Evolutionary conservation across 1,140 invertebrate species (phyloP).

Genomic region (Heliconius himera): DNA sequence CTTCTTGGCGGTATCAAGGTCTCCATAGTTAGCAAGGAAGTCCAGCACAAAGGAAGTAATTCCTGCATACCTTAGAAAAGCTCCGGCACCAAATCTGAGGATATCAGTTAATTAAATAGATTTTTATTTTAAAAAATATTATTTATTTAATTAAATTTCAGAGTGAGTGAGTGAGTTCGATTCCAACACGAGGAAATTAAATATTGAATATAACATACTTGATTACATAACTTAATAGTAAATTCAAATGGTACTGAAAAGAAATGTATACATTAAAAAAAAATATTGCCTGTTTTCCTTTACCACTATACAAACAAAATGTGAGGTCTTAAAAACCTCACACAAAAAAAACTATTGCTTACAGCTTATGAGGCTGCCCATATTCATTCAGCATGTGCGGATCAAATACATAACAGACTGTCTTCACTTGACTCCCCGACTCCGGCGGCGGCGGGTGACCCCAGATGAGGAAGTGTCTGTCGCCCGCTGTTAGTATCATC

Average conservation of each 20-base stretch:
- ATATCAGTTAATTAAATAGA: neutral
- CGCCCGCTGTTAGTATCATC: slow-evolving; percentile 58
- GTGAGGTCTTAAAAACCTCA: too few relatives aligned
- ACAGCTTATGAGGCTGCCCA: slow-evolving; percentile 61
- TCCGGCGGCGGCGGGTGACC: slow-evolving; percentile 59
- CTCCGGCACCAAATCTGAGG: slow-evolving; percentile 56
- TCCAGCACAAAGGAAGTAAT: slow-evolving; percentile 66
- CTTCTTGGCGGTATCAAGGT: slow-evolving; percentile 56
- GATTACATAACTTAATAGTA: too few relatives aligned
- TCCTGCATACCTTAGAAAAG: slow-evolving; percentile 67
- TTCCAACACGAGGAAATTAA: too few relatives aligned
- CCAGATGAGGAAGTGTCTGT: slow-evolving; percentile 70
- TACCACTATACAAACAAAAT: too few relatives aligned
- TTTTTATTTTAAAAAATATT: too few relatives aligned
- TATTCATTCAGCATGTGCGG: slow-evolving; percentile 63
- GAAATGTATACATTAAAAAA: too few relatives aligned
- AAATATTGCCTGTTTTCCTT: too few relatives aligned
- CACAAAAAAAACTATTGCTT: slow-evolving; percentile 34
- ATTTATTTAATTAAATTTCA: too few relatives aligned
- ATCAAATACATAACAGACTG: slow-evolving; percentile 69
- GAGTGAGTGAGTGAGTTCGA: too few relatives aligned
- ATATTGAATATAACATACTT: too few relatives aligned
- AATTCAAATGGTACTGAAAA: too few relatives aligned
- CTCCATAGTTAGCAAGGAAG: slow-evolving; percentile 66
- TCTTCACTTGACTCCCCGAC: slow-evolving; percentile 50